Percentiles rank a stretch among this genome's conserved stretches.
Evolutionary conservation across 2,113 vertebrate genomes (phyloP).

Genomic region (Himantopus leucocephalus): DNA sequence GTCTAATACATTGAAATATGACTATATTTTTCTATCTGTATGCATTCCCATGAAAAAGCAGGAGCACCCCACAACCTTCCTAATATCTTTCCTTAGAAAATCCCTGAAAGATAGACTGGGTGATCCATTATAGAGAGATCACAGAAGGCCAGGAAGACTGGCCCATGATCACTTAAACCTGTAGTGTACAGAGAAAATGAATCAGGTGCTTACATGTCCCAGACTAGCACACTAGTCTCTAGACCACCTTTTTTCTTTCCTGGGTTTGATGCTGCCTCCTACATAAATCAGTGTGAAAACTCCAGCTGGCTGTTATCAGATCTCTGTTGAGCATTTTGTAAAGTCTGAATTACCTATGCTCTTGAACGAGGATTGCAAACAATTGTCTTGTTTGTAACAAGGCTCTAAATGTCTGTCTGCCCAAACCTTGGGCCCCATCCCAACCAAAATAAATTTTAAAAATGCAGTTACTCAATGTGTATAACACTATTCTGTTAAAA

Average conservation of each 20-base stretch:
- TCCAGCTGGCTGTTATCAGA: neutral
- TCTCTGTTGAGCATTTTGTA: neutral
- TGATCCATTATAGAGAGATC: neutral
- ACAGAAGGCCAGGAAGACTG: neutral
- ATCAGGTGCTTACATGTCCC: neutral
- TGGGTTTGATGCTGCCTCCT: neutral
- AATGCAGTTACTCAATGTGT: neutral
- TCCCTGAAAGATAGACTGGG: neutral
- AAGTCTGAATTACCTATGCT: neutral
- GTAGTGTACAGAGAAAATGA: neutral
- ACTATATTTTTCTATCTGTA: neutral
- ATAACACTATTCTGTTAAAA: neutral
- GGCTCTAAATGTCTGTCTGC: neutral
- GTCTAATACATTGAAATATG: neutral
- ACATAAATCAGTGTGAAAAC: neutral
- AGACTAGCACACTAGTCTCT: neutral
- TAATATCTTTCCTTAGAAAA: neutral
- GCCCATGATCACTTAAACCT: neutral
- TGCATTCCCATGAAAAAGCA: neutral
- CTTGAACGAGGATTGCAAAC: neutral
- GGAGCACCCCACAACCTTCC: neutral
- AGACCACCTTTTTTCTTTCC: neutral
- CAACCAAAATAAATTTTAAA: neutral
- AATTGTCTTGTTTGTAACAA: neutral
- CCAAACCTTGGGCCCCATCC: neutral